Conservation (phyloP, 64 coral and sea anemone species). For the Dendronephthya gigantea region DNA sequence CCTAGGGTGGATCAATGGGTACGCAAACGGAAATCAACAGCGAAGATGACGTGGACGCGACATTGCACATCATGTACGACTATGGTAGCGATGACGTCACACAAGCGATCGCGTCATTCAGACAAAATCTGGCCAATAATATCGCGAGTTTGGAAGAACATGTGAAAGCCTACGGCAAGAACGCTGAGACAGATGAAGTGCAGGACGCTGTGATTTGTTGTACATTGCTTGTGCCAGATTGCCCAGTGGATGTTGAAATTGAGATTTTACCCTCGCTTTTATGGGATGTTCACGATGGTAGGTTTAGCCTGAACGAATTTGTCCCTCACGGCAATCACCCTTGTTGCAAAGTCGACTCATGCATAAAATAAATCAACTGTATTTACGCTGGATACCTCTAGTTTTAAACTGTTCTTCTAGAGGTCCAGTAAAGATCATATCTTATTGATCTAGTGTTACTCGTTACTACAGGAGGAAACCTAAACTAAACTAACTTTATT, state of each 20-base stretch:
- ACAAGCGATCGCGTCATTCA: not conserved
- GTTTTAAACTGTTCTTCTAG: no score
- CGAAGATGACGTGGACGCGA: not conserved
- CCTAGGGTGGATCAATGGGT: not conserved
- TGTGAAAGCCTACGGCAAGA: not conserved
- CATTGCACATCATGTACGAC: not conserved
- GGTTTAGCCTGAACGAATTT: not conserved
- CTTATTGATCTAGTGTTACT: no score
- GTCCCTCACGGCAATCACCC: no score
- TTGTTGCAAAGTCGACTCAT: no score
- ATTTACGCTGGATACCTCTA: no score
- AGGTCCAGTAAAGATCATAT: no score
- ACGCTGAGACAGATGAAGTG: not conserved
- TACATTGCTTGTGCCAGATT: not conserved
- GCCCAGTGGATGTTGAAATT: not conserved
- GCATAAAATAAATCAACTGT: no score
- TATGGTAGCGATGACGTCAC: not conserved
- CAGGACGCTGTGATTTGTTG: not conserved
- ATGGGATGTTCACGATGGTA: not conserved
- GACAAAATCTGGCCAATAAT: not conserved
- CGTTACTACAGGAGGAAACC: no score
- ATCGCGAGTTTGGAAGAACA: not conserved
- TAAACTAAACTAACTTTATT: no score
- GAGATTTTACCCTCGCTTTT: not conserved
- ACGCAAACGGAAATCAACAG: not conserved